Conservation (phyloP, 2,888 invertebrate genomes). For the Malthinus seriepunctatus region DNA sequence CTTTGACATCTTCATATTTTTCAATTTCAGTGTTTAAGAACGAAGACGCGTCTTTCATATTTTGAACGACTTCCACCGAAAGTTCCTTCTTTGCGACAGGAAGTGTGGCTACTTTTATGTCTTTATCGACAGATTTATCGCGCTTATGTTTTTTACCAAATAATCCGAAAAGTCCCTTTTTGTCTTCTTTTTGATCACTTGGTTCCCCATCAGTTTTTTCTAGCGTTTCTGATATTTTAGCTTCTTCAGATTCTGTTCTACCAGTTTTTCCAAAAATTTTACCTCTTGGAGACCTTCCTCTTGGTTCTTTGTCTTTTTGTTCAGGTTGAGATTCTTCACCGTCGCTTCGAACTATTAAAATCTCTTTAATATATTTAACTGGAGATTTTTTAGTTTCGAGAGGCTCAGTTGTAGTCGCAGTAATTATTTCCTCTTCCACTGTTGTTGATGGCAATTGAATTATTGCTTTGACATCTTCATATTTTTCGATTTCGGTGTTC, state of each 20-base stretch:
- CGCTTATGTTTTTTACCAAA: slow-evolving; percentile 22
- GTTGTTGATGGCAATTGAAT: neutral
- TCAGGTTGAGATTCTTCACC: neutral
- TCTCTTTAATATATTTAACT: neutral
- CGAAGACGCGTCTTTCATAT: slow-evolving; percentile 32
- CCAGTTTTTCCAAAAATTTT: too few species aligned
- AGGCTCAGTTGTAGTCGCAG: too few species aligned
- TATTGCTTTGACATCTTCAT: slow-evolving; percentile 6
- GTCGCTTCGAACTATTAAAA: neutral
- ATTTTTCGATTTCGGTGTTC: slow-evolving; percentile 33
- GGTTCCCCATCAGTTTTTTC: neutral
- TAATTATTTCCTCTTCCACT: neutral
- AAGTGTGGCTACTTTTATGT: neutral
- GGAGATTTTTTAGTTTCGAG: too few species aligned
- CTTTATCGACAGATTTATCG: slow-evolving; percentile 9
- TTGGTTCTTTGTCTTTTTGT: slow-evolving; percentile 28
- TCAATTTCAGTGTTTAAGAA: slow-evolving; percentile 36
- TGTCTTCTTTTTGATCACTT: slow-evolving; percentile 14
- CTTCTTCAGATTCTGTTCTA: slow-evolving; percentile 2
- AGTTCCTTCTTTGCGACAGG: slow-evolving; percentile 20
- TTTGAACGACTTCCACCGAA: slow-evolving; percentile 14
- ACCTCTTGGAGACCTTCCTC: slow-evolving; percentile 1
- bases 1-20: slow-evolving; percentile 14
- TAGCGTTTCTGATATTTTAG: neutral
- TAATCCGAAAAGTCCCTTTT: slow-evolving; percentile 2